Evolutionary conservation across 2,888 invertebrate species (phyloP).

Genomic region (Tuberolachnus salignus): DNA sequence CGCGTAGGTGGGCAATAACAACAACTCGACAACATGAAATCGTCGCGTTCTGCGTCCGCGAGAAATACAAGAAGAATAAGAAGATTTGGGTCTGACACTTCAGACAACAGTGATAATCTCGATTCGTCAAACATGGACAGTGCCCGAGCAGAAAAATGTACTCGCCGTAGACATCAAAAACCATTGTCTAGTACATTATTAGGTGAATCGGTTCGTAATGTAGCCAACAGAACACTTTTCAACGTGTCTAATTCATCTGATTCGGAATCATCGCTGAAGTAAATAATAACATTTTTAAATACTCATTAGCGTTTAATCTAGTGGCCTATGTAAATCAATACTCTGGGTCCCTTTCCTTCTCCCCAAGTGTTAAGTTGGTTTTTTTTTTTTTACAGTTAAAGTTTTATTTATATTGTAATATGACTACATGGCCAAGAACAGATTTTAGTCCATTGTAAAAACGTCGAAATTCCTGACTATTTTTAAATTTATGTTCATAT

Average conservation of each 20-base stretch:
- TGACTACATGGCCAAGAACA: neutral
- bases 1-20: no score
- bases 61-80: constrained; percentile 14
- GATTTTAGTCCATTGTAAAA: no score
- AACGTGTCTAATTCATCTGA: constrained; percentile 14
- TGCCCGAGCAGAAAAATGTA: constrained; percentile 42
- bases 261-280: neutral
- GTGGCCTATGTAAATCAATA: neutral
- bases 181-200: neutral
- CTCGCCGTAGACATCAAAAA: neutral
- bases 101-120: constrained; percentile 4
- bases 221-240: constrained; percentile 24
- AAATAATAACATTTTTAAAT: neutral
- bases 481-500: no score
- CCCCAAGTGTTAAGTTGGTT: neutral
- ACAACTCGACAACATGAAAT: constrained; percentile 32
- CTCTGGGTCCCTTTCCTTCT: neutral
- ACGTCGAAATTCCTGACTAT: no score
- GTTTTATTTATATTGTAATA: neutral
- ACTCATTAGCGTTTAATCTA: neutral
- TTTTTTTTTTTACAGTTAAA: neutral
- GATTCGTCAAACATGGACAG: constrained; percentile 23
- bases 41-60: constrained; percentile 24
- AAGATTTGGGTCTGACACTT: constrained; percentile 13
- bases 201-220: neutral